These are phyloP conservation scores for Stylophora pistillata DNA, from an alignment of 64 coral and sea anemone species.

Conservation along the genomic window DNA sequence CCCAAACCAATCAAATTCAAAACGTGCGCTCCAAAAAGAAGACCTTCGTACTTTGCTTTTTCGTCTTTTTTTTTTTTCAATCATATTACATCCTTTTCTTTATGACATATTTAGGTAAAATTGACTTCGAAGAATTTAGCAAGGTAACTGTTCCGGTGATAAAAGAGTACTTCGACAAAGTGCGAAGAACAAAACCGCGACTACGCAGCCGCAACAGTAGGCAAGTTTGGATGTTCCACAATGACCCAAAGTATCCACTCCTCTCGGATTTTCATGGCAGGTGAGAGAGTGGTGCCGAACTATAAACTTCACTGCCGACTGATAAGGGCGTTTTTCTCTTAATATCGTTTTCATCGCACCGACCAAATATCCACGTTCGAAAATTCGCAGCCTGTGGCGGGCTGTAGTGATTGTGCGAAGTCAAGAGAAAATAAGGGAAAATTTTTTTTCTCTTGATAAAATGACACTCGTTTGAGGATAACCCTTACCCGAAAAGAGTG, in stretches of 20 bases:
- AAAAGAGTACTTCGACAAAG: slow-evolving; percentile 70
- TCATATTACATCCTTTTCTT: background rate
- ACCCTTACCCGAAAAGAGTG: too few species aligned
- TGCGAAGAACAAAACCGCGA: slow-evolving; percentile 54
- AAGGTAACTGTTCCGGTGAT: slow-evolving; percentile 55
- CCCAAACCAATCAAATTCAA: too few species aligned
- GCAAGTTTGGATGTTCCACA: slow-evolving; percentile 90
- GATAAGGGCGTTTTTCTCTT: background rate
- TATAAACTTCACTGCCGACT: background rate
- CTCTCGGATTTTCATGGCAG: slow-evolving; percentile 89
- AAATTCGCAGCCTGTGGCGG: too few species aligned
- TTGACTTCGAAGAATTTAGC: slow-evolving; percentile 73
- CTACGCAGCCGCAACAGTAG: slow-evolving; percentile 89
- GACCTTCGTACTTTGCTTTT: background rate
- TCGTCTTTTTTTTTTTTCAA: background rate
- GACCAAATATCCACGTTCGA: background rate
- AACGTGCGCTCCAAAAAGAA: background rate
- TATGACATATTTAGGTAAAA: slow-evolving; percentile 32
- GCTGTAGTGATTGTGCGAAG: too few species aligned
- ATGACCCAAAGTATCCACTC: slow-evolving; percentile 79
- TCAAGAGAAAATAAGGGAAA: too few species aligned
- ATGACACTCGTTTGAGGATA: too few species aligned
- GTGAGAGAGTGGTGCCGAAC: slow-evolving; percentile 24
- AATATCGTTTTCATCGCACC: background rate
- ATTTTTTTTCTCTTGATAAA: too few species aligned